A percentile compares a stretch with the other conserved stretches of the same genome.
Evolutionary conservation across 2,797 vertebrate genomes (phyloP).

Genomic region (Eptatretus atami): DNA sequence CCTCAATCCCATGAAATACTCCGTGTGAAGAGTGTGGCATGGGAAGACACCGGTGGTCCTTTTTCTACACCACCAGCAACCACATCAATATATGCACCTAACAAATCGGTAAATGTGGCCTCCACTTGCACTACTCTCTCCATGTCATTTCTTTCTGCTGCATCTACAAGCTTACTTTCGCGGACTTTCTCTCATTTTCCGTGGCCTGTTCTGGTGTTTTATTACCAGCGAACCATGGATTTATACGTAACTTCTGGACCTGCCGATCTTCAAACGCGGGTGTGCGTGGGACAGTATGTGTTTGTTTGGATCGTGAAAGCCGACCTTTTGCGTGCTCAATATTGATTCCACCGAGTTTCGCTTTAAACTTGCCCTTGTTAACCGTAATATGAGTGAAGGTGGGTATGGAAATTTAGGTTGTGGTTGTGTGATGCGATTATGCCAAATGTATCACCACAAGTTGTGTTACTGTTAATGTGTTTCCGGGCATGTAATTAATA

Average conservation of each 20-base stretch:
- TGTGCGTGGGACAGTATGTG: constrained; percentile 61
- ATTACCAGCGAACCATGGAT: constrained; percentile 47
- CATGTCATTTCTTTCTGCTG: not conserved
- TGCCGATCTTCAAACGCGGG: constrained; percentile 78
- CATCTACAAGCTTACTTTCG: not conserved
- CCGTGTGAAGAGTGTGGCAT: constrained; percentile 80
- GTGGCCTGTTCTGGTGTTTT: not conserved
- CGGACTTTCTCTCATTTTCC: not conserved
- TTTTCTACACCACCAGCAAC: constrained; percentile 98
- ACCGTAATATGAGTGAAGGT: constrained; percentile 88
- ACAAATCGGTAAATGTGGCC: constrained; percentile 47
- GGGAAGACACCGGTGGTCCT: constrained; percentile 90
- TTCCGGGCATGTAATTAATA: no score
- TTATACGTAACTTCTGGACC: constrained; percentile 87
- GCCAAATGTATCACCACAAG: no score
- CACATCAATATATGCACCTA: constrained; percentile 99
- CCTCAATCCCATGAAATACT: constrained; percentile 97
- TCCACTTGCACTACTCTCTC: not conserved
- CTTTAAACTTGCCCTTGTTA: constrained; percentile 75
- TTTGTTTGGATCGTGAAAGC: constrained; percentile 73
- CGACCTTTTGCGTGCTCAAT: constrained; percentile 58
- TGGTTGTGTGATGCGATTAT: no score
- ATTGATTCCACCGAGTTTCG: constrained; percentile 88
- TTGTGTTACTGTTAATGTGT: no score
- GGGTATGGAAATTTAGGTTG: not conserved